Conservation (phyloP, 2,113 vertebrate species). For the Neopipo cinnamomea region DNA sequence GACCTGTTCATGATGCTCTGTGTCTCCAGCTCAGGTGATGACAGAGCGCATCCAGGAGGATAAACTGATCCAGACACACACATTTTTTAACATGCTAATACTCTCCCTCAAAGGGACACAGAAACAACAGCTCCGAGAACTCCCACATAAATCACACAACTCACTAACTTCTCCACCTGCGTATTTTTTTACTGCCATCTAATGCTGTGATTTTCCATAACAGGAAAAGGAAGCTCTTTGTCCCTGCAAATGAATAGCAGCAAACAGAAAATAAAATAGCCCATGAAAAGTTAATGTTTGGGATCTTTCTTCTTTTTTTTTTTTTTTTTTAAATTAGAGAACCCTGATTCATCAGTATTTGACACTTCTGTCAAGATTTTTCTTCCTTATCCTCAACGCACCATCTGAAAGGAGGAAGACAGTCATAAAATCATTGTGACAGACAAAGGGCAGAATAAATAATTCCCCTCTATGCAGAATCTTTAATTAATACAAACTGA, state of each 20-base stretch:
- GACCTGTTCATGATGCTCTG: not conserved
- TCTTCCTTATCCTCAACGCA: not conserved
- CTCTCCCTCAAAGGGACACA: not conserved
- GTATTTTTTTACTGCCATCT: not conserved
- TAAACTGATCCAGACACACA: not conserved
- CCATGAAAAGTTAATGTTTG: not conserved
- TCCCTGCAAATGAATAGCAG: not conserved
- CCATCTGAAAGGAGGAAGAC: not conserved
- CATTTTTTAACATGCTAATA: not conserved
- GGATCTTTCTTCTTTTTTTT: not conserved
- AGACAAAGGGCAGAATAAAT: not conserved
- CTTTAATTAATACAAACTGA: not conserved
- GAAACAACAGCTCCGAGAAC: not conserved
- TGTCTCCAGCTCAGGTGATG: not conserved
- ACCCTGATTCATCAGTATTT: not conserved
- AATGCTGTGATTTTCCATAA: not conserved
- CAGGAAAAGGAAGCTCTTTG: not conserved
- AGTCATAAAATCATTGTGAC: not conserved
- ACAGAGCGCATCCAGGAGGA: not conserved
- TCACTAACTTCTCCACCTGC: not conserved
- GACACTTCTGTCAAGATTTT: not conserved
- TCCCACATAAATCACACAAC: conserved; percentile 28
- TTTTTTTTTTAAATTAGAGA: not conserved
- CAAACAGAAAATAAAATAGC: not conserved
- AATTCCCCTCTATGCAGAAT: not conserved